phyloP scores from a whole-genome alignment of 2,888 invertebrate genomes.

The Steinernema carpocapsae region DNA sequence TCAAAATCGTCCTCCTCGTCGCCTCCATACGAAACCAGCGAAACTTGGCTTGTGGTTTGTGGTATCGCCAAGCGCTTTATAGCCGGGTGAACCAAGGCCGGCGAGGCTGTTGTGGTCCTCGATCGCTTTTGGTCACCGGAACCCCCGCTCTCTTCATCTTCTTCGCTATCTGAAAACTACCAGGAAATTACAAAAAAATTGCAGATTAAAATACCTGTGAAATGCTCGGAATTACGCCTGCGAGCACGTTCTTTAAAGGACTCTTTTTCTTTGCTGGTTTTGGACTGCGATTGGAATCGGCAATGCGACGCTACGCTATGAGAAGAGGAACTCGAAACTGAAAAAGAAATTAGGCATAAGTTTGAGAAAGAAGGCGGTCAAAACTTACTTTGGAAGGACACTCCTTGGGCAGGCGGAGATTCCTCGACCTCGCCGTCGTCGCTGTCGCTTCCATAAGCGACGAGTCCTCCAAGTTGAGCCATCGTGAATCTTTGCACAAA shows the following conservation, averaged over 20 bases:
- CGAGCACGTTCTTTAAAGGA: conserved; percentile 18
- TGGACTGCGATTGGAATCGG: background rate
- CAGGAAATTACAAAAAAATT: background rate
- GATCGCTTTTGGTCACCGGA: background rate
- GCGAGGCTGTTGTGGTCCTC: background rate
- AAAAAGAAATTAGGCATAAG: background rate
- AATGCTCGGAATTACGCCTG: conserved; percentile 12
- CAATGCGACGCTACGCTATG: background rate
- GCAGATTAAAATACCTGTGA: background rate
- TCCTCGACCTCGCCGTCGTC: conserved; percentile 39
- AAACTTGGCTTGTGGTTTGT: conserved; percentile 20
- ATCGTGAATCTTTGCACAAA: background rate
- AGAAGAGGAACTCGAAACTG: conserved; percentile 14
- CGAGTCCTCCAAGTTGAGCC: background rate
- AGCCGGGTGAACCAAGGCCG: conserved; percentile 9
- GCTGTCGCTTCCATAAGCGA: conserved; percentile 43
- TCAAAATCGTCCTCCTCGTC: conserved; percentile 30
- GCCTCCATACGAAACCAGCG: conserved; percentile 20
- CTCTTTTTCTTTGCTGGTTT: background rate
- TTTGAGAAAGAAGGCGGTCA: background rate
- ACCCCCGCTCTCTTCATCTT: background rate
- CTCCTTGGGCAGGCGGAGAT: background rate
- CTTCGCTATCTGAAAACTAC: conserved; percentile 13
- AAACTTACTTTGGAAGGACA: background rate
- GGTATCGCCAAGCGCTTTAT: background rate